Conservation (phyloP, 2,113 vertebrate species). For the Poeciliopsis turrubarensis region DNA sequence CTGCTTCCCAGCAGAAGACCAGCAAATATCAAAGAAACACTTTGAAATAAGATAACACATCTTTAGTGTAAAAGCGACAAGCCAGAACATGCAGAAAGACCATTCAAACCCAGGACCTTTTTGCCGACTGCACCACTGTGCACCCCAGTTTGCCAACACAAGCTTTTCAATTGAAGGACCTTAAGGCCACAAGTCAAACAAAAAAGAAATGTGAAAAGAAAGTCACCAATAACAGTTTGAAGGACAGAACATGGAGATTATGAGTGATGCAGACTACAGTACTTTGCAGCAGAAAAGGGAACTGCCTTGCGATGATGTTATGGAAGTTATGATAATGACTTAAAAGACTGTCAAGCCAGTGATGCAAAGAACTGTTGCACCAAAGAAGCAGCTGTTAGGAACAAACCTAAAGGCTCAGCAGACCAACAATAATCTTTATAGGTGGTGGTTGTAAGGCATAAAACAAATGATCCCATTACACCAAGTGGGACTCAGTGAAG, state of each 20-base stretch:
- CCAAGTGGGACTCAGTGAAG: background rate
- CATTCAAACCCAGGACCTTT: too few relatives aligned
- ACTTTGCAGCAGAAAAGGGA: too few relatives aligned
- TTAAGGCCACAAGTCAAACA: too few relatives aligned
- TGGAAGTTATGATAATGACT: slow-evolving; percentile 36
- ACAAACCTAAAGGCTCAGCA: slow-evolving; percentile 46
- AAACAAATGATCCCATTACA: too few relatives aligned
- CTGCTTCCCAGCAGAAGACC: slow-evolving; percentile 35
- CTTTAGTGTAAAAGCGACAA: background rate
- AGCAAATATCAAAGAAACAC: slow-evolving; percentile 41
- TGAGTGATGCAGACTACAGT: too few relatives aligned
- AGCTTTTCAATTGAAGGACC: too few relatives aligned
- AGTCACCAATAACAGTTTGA: too few relatives aligned
- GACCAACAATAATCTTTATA: slow-evolving; percentile 37
- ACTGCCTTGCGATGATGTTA: too few relatives aligned
- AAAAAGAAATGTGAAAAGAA: too few relatives aligned
- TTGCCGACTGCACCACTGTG: too few relatives aligned
- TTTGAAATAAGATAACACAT: slow-evolving; percentile 30
- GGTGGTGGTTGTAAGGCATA: slow-evolving; percentile 29
- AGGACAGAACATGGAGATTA: too few relatives aligned
- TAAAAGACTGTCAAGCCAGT: slow-evolving; percentile 46
- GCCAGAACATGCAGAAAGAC: background rate
- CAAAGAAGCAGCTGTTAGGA: slow-evolving; percentile 48
- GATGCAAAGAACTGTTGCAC: slow-evolving; percentile 49
- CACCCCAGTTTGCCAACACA: too few relatives aligned